Conservation (phyloP, 2,113 vertebrate genomes). For the Lynx canadensis region DNA sequence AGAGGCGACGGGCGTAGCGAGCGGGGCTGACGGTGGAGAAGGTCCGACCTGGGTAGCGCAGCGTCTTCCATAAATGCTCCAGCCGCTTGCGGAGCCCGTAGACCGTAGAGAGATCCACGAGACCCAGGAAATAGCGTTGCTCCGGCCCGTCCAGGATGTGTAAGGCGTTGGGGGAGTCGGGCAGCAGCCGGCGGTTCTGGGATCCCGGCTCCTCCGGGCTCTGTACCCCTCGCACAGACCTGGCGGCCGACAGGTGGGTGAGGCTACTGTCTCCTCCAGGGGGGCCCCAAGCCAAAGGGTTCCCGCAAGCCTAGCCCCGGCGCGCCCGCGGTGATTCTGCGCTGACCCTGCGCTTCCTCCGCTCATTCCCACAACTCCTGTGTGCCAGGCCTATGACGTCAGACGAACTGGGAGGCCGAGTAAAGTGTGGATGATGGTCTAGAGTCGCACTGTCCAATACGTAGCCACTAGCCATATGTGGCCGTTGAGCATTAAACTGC, state of each 20-base stretch:
- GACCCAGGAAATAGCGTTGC: slow-evolving; percentile 92
- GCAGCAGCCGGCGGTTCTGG: slow-evolving; percentile 91
- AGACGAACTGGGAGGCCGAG: not conserved
- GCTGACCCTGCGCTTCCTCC: not conserved
- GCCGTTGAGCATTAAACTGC: not conserved
- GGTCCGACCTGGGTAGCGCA: slow-evolving; percentile 86
- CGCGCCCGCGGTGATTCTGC: not conserved
- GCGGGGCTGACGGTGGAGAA: slow-evolving; percentile 92
- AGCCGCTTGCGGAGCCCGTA: slow-evolving; percentile 91
- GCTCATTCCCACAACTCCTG: not conserved
- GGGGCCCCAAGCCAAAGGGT: not conserved
- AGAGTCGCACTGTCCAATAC: not conserved
- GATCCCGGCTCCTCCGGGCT: slow-evolving; percentile 55
- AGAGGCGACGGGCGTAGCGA: slow-evolving; percentile 88
- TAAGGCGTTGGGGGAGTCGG: slow-evolving; percentile 88
- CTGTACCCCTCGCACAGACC: slow-evolving; percentile 66
- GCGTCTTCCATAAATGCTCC: slow-evolving; percentile 91
- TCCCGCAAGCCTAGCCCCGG: too few species aligned
- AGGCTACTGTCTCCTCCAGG: not conserved
- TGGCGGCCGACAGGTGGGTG: not conserved
- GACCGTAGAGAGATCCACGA: slow-evolving; percentile 93
- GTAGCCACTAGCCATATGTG: not conserved
- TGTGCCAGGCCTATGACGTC: not conserved
- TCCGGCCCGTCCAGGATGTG: slow-evolving; percentile 92
- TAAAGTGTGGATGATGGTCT: not conserved